These are phyloP conservation scores for Phenacoccus solenopsis DNA, from an alignment of 1,140 invertebrate species.

Conservation along the genomic window DNA sequence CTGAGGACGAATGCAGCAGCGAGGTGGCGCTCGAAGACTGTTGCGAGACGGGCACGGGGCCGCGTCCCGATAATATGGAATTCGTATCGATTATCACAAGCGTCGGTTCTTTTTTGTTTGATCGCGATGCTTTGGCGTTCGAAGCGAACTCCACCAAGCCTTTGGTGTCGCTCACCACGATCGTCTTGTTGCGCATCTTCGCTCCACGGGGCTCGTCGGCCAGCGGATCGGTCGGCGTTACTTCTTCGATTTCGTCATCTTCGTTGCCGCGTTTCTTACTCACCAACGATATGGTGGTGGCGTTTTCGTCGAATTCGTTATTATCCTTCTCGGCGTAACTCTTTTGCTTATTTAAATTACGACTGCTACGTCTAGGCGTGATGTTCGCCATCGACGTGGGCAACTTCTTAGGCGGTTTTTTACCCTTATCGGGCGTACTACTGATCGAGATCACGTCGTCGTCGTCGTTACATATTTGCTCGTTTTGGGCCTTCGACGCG, in stretches of 20 bases:
- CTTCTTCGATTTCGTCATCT: constrained; percentile 38
- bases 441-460: neutral
- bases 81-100: constrained; percentile 67
- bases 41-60: constrained; percentile 38
- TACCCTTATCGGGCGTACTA: constrained; percentile 22
- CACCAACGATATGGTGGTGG: neutral
- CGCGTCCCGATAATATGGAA: constrained; percentile 50
- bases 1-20: neutral
- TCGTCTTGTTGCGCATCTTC: constrained; percentile 44
- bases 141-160: constrained; percentile 53
- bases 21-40: constrained; percentile 20
- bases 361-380: constrained; percentile 45
- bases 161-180: constrained; percentile 60
- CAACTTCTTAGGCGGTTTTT: constrained; percentile 32
- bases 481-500: too few species aligned
- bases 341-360: constrained; percentile 47
- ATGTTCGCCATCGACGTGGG: constrained; percentile 35
- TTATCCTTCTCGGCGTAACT: constrained; percentile 46
- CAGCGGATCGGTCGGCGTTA: constrained; percentile 51
- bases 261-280: constrained; percentile 17
- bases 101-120: constrained; percentile 57
- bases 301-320: constrained; percentile 33
- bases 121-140: constrained; percentile 38
- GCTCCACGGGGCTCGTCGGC: constrained; percentile 34
- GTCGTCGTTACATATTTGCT: neutral